Evolutionary conservation across 2,113 vertebrate genomes (phyloP).

Genomic region (Crotalus viridis): DNA sequence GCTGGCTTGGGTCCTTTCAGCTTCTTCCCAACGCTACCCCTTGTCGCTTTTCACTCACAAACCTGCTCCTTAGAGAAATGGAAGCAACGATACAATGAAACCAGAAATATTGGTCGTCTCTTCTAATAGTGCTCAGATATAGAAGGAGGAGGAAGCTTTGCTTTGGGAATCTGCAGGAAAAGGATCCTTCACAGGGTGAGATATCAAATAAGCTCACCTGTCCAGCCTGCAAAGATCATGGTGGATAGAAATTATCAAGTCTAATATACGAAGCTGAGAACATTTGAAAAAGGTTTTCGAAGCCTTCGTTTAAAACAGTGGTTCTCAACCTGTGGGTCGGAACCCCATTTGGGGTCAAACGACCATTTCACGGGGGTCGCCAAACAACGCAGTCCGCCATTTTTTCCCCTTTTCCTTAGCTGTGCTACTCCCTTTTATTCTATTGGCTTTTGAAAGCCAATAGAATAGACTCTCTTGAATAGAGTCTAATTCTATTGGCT

Average conservation of each 20-base stretch:
- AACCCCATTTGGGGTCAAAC: too few relatives aligned
- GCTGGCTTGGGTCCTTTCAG: constrained; percentile 35
- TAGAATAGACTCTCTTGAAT: too few relatives aligned
- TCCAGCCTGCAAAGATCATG: background rate
- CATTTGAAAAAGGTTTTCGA: background rate
- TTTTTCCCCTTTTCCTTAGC: too few relatives aligned
- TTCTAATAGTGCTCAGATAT: background rate
- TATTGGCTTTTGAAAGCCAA: too few relatives aligned
- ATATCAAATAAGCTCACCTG: background rate
- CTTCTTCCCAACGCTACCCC: constrained; percentile 16
- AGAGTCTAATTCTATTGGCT: too few relatives aligned
- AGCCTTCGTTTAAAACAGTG: background rate
- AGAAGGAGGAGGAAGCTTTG: background rate
- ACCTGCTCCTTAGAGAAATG: constrained; percentile 10
- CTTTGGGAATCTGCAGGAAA: background rate
- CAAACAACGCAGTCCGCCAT: too few relatives aligned
- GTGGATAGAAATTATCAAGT: background rate
- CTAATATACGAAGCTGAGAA: background rate
- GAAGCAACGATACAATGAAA: background rate
- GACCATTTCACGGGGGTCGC: too few relatives aligned
- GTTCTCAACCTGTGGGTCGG: too few relatives aligned
- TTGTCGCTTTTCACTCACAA: constrained; percentile 17
- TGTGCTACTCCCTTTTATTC: too few relatives aligned
- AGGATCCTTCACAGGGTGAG: background rate
- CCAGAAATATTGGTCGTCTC: background rate